phyloP scores from a whole-genome alignment of 2,888 invertebrate species.

The Dolichopus griseipennis region DNA sequence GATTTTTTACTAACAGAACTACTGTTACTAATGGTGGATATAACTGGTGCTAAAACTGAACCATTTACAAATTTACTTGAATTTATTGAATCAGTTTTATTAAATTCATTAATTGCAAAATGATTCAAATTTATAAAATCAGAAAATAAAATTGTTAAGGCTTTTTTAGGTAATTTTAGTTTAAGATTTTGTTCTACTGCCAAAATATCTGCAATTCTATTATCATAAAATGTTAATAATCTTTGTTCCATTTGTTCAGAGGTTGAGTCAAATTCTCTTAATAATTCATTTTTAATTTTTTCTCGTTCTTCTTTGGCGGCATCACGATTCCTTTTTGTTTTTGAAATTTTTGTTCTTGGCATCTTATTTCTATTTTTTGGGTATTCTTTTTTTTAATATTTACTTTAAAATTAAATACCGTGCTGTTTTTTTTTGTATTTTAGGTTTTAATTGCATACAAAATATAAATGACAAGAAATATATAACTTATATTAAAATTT shows the following conservation, averaged over 20 bases:
- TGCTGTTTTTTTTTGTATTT: no score
- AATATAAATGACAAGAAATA: no score
- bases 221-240: slow-evolving; percentile 23
- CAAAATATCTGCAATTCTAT: slow-evolving; percentile 17
- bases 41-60: slow-evolving; percentile 14
- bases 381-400: no score
- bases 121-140: slow-evolving; percentile 30
- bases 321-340: slow-evolving; percentile 39
- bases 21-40: slow-evolving; percentile 8
- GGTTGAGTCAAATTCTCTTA: slow-evolving; percentile 33
- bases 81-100: slow-evolving; percentile 8
- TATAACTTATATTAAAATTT: no score
- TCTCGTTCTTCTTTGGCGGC: slow-evolving; percentile 33
- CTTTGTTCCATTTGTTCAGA: slow-evolving; percentile 29
- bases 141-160: slow-evolving; percentile 32
- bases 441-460: no score
- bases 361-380: slow-evolving; percentile 24
- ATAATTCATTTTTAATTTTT: slow-evolving; percentile 25
- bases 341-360: slow-evolving; percentile 42
- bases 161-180: slow-evolving; percentile 22
- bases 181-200: slow-evolving; percentile 18
- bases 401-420: no score
- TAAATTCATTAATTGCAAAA: slow-evolving; percentile 20
- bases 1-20: slow-evolving; percentile 16
- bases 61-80: slow-evolving; percentile 8